A percentile compares a stretch with the other conserved stretches of the same genome.
phyloP scores from a whole-genome alignment of 1,140 invertebrate species.

The Camponotus pennsylvanicus region DNA sequence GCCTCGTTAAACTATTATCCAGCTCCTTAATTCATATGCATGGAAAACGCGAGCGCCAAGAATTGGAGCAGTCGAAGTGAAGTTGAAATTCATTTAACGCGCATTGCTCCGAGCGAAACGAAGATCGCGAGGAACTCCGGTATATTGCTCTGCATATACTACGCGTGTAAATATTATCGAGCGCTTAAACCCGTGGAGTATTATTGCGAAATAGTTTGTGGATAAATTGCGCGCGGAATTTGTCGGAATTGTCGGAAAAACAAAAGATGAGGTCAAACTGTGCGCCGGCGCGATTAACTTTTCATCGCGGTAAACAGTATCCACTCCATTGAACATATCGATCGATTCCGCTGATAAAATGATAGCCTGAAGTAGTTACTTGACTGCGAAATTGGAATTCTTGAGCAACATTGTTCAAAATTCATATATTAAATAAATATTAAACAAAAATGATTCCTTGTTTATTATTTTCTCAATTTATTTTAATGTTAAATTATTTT shows the following conservation, averaged over 20 bases:
- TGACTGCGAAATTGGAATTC: constrained; percentile 41
- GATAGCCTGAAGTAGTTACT: background rate
- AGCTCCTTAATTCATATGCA: constrained; percentile 77
- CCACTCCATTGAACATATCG: constrained; percentile 17
- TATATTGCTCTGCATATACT: constrained; percentile 47
- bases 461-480: background rate
- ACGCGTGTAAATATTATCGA: constrained; percentile 58
- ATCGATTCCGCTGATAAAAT: background rate
- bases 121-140: constrained; percentile 44
- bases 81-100: constrained; percentile 60
- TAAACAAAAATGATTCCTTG: too few species aligned
- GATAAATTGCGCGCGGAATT: constrained; percentile 53
- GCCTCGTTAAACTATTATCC: constrained; percentile 82
- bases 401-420: background rate
- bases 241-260: constrained; percentile 25
- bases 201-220: constrained; percentile 58
- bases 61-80: constrained; percentile 49
- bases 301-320: constrained; percentile 46
- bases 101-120: constrained; percentile 44
- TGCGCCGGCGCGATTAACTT: constrained; percentile 24
- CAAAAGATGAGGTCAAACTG: constrained; percentile 35
- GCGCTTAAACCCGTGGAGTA: constrained; percentile 29
- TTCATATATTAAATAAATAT: background rate
- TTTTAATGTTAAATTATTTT: background rate
- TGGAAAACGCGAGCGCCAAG: constrained; percentile 60